These are phyloP conservation scores for Ptilorrhoa leucosticta DNA, from an alignment of 2,113 vertebrate species.

Conservation along the genomic window DNA sequence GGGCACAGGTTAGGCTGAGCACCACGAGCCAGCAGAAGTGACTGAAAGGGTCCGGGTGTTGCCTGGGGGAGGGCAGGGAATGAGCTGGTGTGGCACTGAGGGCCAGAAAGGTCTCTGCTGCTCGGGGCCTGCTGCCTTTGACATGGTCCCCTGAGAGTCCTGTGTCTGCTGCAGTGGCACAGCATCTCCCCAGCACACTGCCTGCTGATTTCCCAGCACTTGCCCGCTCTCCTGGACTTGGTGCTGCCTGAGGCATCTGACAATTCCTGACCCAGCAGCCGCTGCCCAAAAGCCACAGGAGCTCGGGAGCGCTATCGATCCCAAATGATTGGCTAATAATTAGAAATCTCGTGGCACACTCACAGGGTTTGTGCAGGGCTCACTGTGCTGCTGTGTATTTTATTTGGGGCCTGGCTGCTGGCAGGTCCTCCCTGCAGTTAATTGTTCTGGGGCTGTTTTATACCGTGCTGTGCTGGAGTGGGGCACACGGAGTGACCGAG, in stretches of 20 bases:
- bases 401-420: neutral
- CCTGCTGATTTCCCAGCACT: neutral
- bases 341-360: neutral
- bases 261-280: neutral
- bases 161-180: neutral
- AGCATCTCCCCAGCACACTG: neutral
- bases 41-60: fast-evolving
- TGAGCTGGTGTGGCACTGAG: fast-evolving
- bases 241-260: neutral
- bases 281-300: neutral
- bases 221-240: neutral
- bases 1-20: neutral
- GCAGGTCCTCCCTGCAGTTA: neutral
- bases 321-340: too few species aligned
- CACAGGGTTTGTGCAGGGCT: neutral
- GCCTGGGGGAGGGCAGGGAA: neutral
- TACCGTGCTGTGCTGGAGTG: fast-evolving
- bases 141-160: fast-evolving
- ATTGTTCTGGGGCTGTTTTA: neutral
- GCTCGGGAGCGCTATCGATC: neutral
- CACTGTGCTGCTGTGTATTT: fast-evolving
- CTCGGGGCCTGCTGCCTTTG: neutral
- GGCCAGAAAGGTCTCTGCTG: neutral
- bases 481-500: fast-evolving
- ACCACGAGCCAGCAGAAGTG: fast-evolving